Evolutionary conservation across 2,113 vertebrate genomes (phyloP).

Genomic region (Alosa alosa): DNA sequence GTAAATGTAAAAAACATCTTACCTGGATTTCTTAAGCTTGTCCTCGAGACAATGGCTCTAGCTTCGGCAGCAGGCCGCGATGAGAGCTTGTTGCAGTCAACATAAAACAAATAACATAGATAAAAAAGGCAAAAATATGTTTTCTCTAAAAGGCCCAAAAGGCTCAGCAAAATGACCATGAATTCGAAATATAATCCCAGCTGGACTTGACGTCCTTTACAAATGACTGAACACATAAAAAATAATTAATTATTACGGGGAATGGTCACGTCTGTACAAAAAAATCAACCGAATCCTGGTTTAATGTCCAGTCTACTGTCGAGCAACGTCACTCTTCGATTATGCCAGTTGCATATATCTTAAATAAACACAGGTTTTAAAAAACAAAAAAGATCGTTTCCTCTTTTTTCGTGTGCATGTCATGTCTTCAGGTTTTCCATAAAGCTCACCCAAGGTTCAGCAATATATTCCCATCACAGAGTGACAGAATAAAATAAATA

Average conservation of each 20-base stretch:
- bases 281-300: constrained; percentile 38
- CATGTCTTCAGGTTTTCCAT: constrained; percentile 65
- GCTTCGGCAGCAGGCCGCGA: constrained; percentile 52
- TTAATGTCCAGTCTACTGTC: constrained; percentile 28
- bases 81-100: constrained; percentile 56
- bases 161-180: constrained; percentile 37
- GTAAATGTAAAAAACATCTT: constrained; percentile 47
- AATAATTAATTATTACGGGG: constrained; percentile 43
- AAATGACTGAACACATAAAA: constrained; percentile 38
- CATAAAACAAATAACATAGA: constrained; percentile 37
- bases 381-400: constrained; percentile 61
- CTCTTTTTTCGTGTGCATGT: constrained; percentile 68
- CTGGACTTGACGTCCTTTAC: constrained; percentile 43
- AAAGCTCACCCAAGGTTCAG: constrained; percentile 50
- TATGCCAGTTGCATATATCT: constrained; percentile 52
- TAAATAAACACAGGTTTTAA: constrained; percentile 51
- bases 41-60: constrained; percentile 57
- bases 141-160: constrained; percentile 25
- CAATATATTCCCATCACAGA: constrained; percentile 51
- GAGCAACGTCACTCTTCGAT: constrained; percentile 26
- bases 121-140: constrained; percentile 34
- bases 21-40: constrained; percentile 61
- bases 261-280: constrained; percentile 41
- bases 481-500: constrained; percentile 40
- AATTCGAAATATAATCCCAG: constrained; percentile 45